Evolutionary conservation across 2,888 invertebrate genomes (phyloP).

Genomic region (Fragum sueziense): DNA sequence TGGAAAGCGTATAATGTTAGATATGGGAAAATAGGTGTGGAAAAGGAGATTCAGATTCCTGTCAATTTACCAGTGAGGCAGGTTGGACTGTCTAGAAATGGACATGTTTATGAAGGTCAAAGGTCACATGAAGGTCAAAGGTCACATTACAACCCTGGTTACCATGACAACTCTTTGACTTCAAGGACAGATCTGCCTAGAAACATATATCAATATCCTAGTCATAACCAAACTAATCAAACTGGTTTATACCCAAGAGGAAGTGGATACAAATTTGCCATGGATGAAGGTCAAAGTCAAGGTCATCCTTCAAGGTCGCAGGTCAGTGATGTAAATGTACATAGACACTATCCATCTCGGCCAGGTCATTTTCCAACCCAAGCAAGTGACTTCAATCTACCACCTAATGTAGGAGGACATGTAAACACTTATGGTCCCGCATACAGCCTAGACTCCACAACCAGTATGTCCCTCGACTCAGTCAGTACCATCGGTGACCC

Average conservation of each 20-base stretch:
- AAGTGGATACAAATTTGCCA: slow-evolving; percentile 39
- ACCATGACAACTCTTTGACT: slow-evolving; percentile 8
- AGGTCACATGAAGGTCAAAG: slow-evolving; percentile 37
- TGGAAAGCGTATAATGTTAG: slow-evolving; percentile 57
- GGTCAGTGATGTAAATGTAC: neutral
- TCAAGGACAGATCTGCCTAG: slow-evolving; percentile 29
- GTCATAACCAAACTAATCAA: neutral
- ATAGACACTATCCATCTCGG: neutral
- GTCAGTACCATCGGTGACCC: slow-evolving; percentile 54
- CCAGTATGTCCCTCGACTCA: slow-evolving; percentile 56
- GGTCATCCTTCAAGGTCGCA: neutral
- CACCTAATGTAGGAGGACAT: neutral
- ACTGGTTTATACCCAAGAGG: slow-evolving; percentile 31
- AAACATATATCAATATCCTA: too few species aligned
- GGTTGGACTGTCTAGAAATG: slow-evolving; percentile 46
- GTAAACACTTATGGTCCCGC: slow-evolving; percentile 32
- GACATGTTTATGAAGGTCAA: slow-evolving; percentile 16
- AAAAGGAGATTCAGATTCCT: slow-evolving; percentile 48
- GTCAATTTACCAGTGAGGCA: slow-evolving; percentile 13
- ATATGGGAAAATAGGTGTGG: slow-evolving; percentile 56
- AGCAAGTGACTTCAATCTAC: neutral
- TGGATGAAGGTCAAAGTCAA: slow-evolving; percentile 29
- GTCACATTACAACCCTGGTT: slow-evolving; percentile 51
- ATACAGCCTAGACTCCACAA: slow-evolving; percentile 49
- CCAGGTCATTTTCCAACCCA: neutral